Conservation (phyloP, 2,113 vertebrate species). For the Picathartes gymnocephalus region DNA sequence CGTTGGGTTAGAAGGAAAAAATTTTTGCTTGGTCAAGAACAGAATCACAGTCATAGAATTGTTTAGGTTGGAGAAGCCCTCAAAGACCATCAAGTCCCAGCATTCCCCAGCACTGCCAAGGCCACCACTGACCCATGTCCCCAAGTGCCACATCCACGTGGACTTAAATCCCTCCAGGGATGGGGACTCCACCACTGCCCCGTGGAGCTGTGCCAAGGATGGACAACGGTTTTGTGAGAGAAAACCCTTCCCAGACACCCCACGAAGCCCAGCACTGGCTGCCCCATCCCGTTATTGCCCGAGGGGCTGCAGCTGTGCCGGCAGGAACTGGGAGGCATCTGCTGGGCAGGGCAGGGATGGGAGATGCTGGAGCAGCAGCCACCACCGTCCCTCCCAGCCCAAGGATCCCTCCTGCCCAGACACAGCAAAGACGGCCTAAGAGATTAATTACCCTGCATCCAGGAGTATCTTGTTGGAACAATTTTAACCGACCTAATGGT, state of each 20-base stretch:
- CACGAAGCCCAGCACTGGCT: neutral
- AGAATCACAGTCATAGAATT: neutral
- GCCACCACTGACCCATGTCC: neutral
- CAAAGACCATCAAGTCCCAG: neutral
- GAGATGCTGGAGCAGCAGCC: neutral
- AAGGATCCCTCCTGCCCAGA: neutral
- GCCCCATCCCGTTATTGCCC: fast-evolving
- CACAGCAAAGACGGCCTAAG: neutral
- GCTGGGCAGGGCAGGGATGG: neutral
- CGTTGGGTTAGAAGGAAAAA: neutral
- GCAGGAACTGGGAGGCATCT: neutral
- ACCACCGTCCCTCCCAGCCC: neutral
- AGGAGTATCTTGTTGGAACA: neutral
- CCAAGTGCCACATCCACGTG: neutral
- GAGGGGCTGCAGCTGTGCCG: neutral
- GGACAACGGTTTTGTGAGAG: neutral
- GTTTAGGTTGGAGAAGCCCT: neutral
- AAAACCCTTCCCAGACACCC: neutral
- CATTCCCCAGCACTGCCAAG: neutral
- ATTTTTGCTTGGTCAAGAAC: neutral
- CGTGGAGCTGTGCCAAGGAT: neutral
- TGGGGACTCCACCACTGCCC: neutral
- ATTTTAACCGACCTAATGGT: neutral
- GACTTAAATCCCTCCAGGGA: neutral
- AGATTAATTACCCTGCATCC: neutral